Percentiles rank a stretch among this genome's conserved stretches.
phyloP scores from a whole-genome alignment of 2,888 invertebrate genomes.

The Chelonus formosanus region DNA sequence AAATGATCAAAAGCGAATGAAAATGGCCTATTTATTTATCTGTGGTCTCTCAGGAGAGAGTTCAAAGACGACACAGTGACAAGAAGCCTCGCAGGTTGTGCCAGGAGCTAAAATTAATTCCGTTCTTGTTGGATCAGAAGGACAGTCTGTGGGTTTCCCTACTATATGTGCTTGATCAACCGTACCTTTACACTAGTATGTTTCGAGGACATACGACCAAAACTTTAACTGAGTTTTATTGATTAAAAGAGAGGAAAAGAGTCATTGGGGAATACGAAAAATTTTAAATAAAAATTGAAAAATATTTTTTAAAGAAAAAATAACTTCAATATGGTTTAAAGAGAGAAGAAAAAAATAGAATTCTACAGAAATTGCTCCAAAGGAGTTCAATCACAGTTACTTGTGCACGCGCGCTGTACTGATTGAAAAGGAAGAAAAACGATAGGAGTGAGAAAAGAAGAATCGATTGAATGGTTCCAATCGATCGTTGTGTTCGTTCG shows the following conservation, averaged over 20 bases:
- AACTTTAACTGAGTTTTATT: too few relatives aligned
- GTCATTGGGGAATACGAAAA: too few relatives aligned
- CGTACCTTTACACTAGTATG: slow-evolving; percentile 2
- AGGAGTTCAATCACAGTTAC: slow-evolving; percentile 4
- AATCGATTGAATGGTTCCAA: slow-evolving; percentile 20
- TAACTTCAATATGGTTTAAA: not conserved
- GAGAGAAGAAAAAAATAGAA: not conserved
- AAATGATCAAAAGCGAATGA: slow-evolving; percentile 20
- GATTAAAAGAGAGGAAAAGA: too few relatives aligned
- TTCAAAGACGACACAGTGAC: slow-evolving; percentile 35
- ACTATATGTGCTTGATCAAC: slow-evolving; percentile 34
- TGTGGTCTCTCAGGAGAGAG: slow-evolving; percentile 7
- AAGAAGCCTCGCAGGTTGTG: slow-evolving; percentile 47
- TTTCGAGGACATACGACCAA: slow-evolving; percentile 12
- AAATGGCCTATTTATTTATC: slow-evolving; percentile 25
- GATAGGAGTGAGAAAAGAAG: not conserved
- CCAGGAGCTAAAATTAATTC: slow-evolving; percentile 58
- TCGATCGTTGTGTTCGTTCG: slow-evolving; percentile 18
- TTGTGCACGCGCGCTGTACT: slow-evolving; percentile 1
- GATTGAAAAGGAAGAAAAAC: slow-evolving; percentile 9
- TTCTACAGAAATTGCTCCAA: not conserved
- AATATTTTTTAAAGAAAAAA: not conserved
- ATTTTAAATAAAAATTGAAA: too few relatives aligned
- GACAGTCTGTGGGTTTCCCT: slow-evolving; percentile 54
- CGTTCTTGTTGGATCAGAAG: slow-evolving; percentile 52